Conservation (phyloP, 2,797 vertebrate species). For the Diceros bicornis region DNA sequence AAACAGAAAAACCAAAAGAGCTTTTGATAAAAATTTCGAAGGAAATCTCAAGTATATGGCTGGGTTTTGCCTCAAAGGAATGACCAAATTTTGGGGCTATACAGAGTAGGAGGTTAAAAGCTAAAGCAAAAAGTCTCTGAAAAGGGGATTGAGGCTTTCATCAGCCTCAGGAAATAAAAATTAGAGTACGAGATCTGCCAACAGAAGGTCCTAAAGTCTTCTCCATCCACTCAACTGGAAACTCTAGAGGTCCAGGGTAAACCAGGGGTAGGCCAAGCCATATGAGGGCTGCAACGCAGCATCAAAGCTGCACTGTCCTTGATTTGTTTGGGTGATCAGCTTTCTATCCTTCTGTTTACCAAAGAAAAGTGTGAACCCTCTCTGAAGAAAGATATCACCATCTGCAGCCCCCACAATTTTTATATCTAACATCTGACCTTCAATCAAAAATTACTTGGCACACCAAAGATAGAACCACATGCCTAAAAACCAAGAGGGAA, state of each 20-base stretch:
- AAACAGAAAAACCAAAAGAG: background rate
- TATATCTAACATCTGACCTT: background rate
- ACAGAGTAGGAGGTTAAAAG: background rate
- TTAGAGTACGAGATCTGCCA: background rate
- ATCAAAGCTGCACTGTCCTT: background rate
- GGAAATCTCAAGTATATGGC: background rate
- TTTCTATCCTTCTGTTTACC: background rate
- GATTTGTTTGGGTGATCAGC: background rate
- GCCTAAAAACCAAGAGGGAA: background rate
- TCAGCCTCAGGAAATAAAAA: background rate
- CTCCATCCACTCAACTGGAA: background rate
- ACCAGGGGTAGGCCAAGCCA: background rate
- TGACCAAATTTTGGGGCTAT: background rate
- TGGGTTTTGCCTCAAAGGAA: background rate
- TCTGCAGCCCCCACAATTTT: background rate
- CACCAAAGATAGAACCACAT: background rate
- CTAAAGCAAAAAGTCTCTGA: slow-evolving; percentile 12
- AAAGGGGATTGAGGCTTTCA: background rate
- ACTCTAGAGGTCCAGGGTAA: background rate
- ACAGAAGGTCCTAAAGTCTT: background rate
- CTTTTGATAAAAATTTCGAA: background rate
- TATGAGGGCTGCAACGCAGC: background rate
- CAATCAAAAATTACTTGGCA: background rate
- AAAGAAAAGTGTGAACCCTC: background rate
- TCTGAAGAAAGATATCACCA: background rate